phyloP scores from a whole-genome alignment of 2,113 vertebrate genomes.

The Aldabrachelys gigantea region DNA sequence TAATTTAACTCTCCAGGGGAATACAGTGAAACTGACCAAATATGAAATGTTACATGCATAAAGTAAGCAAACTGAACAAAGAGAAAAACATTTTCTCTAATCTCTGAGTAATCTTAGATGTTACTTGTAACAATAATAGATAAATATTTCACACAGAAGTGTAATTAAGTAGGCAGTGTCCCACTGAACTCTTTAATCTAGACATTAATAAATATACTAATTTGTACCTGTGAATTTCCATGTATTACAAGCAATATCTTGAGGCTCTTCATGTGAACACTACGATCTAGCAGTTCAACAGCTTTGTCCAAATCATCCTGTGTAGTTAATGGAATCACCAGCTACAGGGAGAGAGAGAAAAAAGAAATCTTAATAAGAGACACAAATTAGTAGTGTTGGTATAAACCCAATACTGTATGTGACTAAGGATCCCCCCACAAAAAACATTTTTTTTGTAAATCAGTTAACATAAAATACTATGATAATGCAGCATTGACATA shows the following conservation, averaged over 20 bases:
- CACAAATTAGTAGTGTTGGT: not conserved
- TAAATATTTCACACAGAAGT: not conserved
- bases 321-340: conserved; percentile 95
- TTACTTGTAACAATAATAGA: not conserved
- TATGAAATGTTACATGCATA: not conserved
- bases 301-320: conserved; percentile 99
- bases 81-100: not conserved
- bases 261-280: conserved; percentile 98
- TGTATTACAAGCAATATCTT: conserved; percentile 95
- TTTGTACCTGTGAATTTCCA: conserved; percentile 87
- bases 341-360: conserved; percentile 71
- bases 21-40: not conserved
- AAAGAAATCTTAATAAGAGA: not conserved
- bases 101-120: not conserved
- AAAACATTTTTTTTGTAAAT: not conserved
- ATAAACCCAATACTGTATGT: not conserved
- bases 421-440: not conserved
- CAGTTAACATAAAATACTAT: not conserved
- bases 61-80: not conserved
- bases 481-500: not conserved
- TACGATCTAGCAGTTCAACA: conserved; percentile 95
- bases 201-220: not conserved
- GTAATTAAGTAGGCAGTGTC: not conserved
- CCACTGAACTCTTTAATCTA: not conserved
- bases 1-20: not conserved